These are phyloP conservation scores for Chorisops tibialis DNA, from an alignment of 2,888 invertebrate genomes.

Conservation along the genomic window DNA sequence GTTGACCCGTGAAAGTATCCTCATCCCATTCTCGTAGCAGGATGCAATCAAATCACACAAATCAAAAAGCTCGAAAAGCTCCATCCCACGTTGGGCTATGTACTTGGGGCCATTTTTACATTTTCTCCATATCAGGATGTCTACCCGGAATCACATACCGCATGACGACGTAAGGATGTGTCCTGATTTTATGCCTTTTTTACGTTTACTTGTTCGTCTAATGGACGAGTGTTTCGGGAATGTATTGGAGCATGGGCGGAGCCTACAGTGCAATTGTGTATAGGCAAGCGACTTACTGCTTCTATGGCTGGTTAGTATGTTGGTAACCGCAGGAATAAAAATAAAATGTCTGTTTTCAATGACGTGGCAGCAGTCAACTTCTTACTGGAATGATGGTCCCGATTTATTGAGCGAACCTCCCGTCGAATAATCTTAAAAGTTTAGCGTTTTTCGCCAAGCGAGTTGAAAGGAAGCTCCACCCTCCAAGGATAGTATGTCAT, in stretches of 20 bases:
- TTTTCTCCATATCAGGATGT: slow-evolving; percentile 15
- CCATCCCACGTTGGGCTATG: too few species aligned
- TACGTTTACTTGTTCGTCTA: slow-evolving; percentile 6
- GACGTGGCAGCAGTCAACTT: slow-evolving; percentile 27
- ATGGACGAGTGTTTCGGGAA: not conserved
- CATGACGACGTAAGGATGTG: slow-evolving; percentile 9
- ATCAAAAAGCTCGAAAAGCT: too few species aligned
- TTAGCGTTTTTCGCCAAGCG: not conserved
- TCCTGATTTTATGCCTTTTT: slow-evolving; percentile 25
- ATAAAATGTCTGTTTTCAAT: slow-evolving; percentile 30
- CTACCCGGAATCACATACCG: slow-evolving; percentile 22
- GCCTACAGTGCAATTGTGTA: slow-evolving; percentile 1
- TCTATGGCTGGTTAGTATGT: not conserved
- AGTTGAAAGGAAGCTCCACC: slow-evolving; percentile 25
- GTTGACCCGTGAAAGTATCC: too few species aligned
- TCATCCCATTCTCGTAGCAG: too few species aligned
- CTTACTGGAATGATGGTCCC: not conserved
- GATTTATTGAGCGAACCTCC: not conserved
- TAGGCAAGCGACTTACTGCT: not conserved
- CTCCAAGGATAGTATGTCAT: not conserved
- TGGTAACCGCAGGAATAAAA: slow-evolving; percentile 12
- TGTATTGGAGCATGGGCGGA: slow-evolving; percentile 11
- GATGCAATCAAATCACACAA: too few species aligned
- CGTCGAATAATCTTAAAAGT: too few species aligned
- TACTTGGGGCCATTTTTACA: too few species aligned